These are phyloP conservation scores for Cervus canadensis DNA, from an alignment of 2,113 vertebrate species.

Conservation along the genomic window DNA sequence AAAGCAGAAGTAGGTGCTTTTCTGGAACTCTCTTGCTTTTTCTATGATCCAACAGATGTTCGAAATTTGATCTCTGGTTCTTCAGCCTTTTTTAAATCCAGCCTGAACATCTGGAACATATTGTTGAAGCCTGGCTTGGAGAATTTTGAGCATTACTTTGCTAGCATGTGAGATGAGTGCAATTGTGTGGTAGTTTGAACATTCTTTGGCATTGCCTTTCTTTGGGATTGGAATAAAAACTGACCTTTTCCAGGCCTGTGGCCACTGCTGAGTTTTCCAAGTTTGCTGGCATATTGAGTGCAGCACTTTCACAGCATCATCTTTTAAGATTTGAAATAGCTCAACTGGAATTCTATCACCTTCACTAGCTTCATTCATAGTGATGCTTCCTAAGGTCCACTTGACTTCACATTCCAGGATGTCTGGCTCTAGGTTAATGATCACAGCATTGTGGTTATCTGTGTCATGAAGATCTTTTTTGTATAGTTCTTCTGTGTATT, in stretches of 20 bases:
- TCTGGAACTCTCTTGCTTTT: neutral
- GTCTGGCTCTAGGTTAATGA: neutral
- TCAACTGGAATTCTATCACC: neutral
- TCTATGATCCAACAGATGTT: neutral
- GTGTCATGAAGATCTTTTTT: neutral
- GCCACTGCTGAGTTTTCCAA: neutral
- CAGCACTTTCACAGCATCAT: neutral
- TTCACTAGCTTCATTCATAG: neutral
- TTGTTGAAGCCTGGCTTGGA: neutral
- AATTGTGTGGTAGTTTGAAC: neutral
- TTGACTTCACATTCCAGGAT: neutral
- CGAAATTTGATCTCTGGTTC: neutral
- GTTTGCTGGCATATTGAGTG: neutral
- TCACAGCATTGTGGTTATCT: neutral
- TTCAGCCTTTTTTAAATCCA: neutral
- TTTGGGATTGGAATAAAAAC: neutral
- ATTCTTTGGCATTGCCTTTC: neutral
- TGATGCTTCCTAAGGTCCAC: neutral
- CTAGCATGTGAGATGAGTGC: neutral
- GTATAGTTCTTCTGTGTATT: neutral
- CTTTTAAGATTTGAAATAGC: neutral
- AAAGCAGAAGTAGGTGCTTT: neutral
- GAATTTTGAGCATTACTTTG: neutral
- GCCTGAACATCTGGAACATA: neutral
- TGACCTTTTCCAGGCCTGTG: neutral